phyloP scores from a whole-genome alignment of 2,797 vertebrate species.

The Epinephelus malabaricus region DNA sequence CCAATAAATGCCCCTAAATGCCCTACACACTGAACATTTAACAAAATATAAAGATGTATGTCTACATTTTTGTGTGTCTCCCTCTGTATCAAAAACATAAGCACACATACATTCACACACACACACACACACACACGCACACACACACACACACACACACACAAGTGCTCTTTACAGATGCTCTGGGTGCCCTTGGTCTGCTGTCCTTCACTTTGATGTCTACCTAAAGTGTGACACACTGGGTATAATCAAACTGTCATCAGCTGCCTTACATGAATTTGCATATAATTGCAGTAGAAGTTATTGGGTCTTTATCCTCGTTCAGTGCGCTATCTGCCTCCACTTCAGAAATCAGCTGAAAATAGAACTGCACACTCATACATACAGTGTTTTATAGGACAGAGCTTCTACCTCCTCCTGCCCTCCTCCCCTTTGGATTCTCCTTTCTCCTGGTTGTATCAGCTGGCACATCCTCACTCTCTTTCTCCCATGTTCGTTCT shows the following conservation, averaged over 20 bases:
- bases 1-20: too few relatives aligned
- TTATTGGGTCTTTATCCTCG: conserved; percentile 56
- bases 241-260: conserved; percentile 67
- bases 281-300: conserved; percentile 61
- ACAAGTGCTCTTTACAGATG: conserved; percentile 21
- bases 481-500: conserved; percentile 21
- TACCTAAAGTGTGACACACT: conserved; percentile 50
- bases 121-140: neutral
- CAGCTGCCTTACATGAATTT: conserved; percentile 54
- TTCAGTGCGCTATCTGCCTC: conserved; percentile 51
- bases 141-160: neutral
- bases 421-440: conserved; percentile 24
- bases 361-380: conserved; percentile 7
- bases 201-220: conserved; percentile 44
- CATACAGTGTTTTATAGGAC: conserved; percentile 14
- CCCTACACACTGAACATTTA: too few relatives aligned
- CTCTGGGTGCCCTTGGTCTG: conserved; percentile 26
- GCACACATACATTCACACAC: conserved; percentile 10
- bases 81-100: neutral
- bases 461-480: conserved; percentile 14
- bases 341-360: conserved; percentile 59
- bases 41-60: neutral
- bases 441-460: conserved; percentile 21
- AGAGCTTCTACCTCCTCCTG: conserved; percentile 2
- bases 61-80: neutral